Conservation (phyloP, 2,888 invertebrate species). For the Callyntrura guangdongensis region DNA sequence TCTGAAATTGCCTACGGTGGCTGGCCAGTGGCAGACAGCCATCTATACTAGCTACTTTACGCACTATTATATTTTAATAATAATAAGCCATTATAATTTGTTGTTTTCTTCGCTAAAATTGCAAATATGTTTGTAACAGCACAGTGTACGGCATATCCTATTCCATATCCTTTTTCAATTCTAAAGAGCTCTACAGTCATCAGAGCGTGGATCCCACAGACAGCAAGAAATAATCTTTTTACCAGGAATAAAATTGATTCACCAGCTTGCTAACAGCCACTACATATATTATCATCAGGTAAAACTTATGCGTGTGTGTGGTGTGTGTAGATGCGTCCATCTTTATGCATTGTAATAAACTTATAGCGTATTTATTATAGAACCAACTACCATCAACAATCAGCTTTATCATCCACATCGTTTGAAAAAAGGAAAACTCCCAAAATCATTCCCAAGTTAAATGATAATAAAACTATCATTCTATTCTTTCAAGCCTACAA, state of each 20-base stretch:
- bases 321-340: not conserved
- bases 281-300: no score
- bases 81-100: not conserved
- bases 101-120: not conserved
- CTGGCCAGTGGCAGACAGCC: no score
- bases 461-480: no score
- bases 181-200: not conserved
- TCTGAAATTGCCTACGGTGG: no score
- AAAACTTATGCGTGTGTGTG: not conserved
- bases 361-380: not conserved
- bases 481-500: no score
- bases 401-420: not conserved
- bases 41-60: no score
- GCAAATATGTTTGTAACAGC: not conserved
- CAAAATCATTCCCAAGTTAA: slow-evolving; percentile 11
- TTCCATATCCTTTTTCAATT: slow-evolving; percentile 14
- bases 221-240: not conserved
- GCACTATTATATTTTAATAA: no score
- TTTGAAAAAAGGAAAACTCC: slow-evolving; percentile 17
- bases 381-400: not conserved
- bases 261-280: not conserved
- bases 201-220: slow-evolving; percentile 15
- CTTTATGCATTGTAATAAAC: not conserved
- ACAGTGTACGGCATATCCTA: not conserved
- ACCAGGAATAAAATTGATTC: not conserved